Conservation (phyloP, 2,888 invertebrate genomes). For the Tortrix viridana region DNA sequence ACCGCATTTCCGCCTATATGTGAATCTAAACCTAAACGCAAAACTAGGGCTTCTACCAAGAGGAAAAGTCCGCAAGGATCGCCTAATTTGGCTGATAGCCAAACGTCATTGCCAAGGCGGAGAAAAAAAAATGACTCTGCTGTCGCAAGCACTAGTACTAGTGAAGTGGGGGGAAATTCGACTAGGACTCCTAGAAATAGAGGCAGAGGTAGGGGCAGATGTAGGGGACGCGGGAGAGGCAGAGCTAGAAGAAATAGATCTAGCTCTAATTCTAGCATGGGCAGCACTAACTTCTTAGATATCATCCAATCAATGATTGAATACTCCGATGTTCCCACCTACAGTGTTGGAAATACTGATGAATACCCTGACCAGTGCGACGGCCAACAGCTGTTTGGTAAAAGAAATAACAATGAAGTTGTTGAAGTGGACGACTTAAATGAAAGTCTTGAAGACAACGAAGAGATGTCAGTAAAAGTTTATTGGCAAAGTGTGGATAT, state of each 20-base stretch:
- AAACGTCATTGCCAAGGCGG: constrained; percentile 24
- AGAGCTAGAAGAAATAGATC: constrained; percentile 23
- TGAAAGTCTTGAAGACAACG: constrained; percentile 63
- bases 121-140: constrained; percentile 22
- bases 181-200: constrained; percentile 11
- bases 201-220: constrained; percentile 37
- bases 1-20: constrained; percentile 15
- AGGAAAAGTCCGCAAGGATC: constrained; percentile 8
- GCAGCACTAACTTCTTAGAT: neutral
- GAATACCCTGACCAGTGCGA: constrained; percentile 66
- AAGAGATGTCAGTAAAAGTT: constrained; percentile 75
- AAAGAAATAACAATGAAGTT: constrained; percentile 42
- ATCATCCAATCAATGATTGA: constrained; percentile 19
- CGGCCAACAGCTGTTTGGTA: constrained; percentile 57
- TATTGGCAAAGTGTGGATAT: constrained; percentile 73
- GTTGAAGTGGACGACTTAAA: constrained; percentile 48
- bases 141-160: neutral
- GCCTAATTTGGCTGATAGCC: constrained; percentile 24
- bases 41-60: constrained; percentile 8
- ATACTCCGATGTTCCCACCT: constrained; percentile 45
- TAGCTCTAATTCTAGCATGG: neutral
- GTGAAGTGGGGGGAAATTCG: constrained; percentile 12
- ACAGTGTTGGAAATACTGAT: constrained; percentile 65
- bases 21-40: constrained; percentile 13
- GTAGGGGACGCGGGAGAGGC: constrained; percentile 38